phyloP scores from a whole-genome alignment of 1,140 invertebrate genomes.

The Nephila pilipes region DNA sequence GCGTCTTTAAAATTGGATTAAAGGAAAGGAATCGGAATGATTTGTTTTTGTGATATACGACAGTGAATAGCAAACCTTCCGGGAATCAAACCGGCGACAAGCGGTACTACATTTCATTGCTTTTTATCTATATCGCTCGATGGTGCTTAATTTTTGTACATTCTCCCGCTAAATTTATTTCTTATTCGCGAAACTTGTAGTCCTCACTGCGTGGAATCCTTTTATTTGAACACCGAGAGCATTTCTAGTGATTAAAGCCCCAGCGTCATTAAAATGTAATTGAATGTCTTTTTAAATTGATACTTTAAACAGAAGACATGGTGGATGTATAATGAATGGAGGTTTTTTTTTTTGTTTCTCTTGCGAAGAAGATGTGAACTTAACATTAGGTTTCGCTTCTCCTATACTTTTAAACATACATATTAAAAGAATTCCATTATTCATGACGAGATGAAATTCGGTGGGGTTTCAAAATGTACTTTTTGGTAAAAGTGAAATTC shows the following conservation, averaged over 20 bases:
- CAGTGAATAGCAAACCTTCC: not conserved
- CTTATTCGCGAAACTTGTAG: not conserved
- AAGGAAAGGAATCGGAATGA: constrained; percentile 60
- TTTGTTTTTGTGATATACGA: constrained; percentile 63
- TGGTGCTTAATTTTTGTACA: constrained; percentile 51
- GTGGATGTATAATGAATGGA: not conserved
- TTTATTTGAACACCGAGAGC: not conserved
- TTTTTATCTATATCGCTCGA: constrained; percentile 12
- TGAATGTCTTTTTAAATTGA: constrained; percentile 39
- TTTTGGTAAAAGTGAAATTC: too few relatives aligned
- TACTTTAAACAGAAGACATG: not conserved
- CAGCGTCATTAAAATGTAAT: constrained; percentile 27
- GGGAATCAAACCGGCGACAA: constrained; percentile 56
- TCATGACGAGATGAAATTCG: not conserved
- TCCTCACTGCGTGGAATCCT: not conserved
- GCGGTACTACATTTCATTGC: not conserved
- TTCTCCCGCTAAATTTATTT: not conserved
- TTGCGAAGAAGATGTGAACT: not conserved
- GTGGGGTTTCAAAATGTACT: not conserved
- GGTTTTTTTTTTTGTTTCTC: not conserved
- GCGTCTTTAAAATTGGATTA: constrained; percentile 48
- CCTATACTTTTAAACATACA: not conserved
- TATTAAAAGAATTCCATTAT: constrained; percentile 1
- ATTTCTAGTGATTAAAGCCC: constrained; percentile 16
- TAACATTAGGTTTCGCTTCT: not conserved